phyloP scores from a whole-genome alignment of 2,797 vertebrate genomes.

The Thalassophryne amazonica region DNA sequence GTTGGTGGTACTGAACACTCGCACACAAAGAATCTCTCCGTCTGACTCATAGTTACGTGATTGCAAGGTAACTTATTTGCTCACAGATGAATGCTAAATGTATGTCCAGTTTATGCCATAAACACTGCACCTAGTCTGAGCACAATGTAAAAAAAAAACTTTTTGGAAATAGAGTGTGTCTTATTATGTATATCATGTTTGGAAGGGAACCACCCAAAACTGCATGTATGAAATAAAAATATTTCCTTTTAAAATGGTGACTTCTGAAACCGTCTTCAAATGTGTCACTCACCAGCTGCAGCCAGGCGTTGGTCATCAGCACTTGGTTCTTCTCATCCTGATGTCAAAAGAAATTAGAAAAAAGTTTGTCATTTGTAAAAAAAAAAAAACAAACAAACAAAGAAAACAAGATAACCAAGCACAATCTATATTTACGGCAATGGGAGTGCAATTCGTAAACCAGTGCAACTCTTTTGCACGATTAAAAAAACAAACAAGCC shows the following conservation, averaged over 20 bases:
- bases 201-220: no score
- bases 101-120: no score
- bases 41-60: no score
- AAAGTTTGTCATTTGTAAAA: not conserved
- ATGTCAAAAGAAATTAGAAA: constrained; percentile 11
- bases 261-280: not conserved
- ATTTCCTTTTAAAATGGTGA: not conserved
- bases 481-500: constrained; percentile 3
- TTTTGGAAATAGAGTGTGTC: no score
- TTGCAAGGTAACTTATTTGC: no score
- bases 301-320: constrained; percentile 89
- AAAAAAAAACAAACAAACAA: no score
- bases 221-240: no score
- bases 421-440: constrained; percentile 17
- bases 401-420: not conserved
- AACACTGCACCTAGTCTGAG: no score
- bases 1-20: constrained; percentile 6
- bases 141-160: no score
- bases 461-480: constrained; percentile 20
- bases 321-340: constrained; percentile 95
- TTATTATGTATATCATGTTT: no score
- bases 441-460: constrained; percentile 11
- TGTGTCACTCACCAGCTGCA: constrained; percentile 86
- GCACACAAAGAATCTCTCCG: not conserved
- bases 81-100: no score